Conservation (phyloP, 2,888 invertebrate genomes). For the Sarcophaga variegata region DNA sequence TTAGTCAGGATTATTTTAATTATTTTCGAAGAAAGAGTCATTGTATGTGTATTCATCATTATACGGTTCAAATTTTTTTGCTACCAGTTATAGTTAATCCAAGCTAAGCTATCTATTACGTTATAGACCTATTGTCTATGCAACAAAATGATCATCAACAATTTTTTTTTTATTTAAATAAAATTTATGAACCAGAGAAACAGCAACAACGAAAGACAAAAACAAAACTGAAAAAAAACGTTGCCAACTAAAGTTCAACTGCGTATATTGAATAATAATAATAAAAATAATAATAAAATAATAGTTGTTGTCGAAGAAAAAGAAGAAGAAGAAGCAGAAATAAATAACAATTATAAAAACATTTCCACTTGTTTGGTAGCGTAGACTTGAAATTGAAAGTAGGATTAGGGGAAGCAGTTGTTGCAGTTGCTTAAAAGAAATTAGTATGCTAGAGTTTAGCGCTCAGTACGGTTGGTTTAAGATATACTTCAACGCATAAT, state of each 20-base stretch:
- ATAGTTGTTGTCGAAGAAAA: neutral
- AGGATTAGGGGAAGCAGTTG: slow-evolving; percentile 68
- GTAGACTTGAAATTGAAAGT: slow-evolving; percentile 76
- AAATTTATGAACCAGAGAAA: slow-evolving; percentile 16
- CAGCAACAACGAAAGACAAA: neutral
- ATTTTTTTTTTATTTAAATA: neutral
- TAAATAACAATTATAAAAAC: slow-evolving; percentile 23
- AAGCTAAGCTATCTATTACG: neutral
- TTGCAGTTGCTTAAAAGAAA: slow-evolving; percentile 23
- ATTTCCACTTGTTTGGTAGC: slow-evolving; percentile 71
- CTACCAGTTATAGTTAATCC: slow-evolving; percentile 36
- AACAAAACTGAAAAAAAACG: neutral
- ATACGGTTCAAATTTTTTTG: slow-evolving; percentile 19
- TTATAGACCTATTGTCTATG: slow-evolving; percentile 7
- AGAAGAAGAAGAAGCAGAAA: slow-evolving; percentile 33
- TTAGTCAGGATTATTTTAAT: too few species aligned
- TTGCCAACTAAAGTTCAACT: slow-evolving; percentile 50
- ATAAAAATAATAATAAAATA: too few species aligned
- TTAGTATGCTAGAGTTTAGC: slow-evolving; percentile 70
- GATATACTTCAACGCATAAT: slow-evolving; percentile 6
- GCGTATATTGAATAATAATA: slow-evolving; percentile 28
- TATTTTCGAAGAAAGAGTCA: too few species aligned
- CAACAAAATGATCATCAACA: slow-evolving; percentile 17
- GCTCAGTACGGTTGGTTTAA: slow-evolving; percentile 57
- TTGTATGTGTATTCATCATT: too few species aligned